A percentile compares a stretch with the other conserved stretches of the same genome.
phyloP scores from a whole-genome alignment of 2,888 invertebrate species.

The Smittia aterrima region DNA sequence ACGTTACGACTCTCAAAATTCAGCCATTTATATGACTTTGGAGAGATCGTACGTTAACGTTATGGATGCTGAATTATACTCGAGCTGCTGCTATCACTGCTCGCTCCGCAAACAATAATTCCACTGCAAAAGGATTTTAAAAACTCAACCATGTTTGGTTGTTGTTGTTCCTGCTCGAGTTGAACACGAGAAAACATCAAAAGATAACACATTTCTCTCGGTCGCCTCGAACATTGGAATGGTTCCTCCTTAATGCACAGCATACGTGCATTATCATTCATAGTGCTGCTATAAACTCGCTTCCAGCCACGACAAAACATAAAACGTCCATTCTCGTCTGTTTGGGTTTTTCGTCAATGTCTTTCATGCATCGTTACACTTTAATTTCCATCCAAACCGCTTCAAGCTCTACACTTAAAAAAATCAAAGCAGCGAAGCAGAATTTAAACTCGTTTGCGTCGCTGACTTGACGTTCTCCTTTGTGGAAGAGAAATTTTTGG shows the following conservation, averaged over 20 bases:
- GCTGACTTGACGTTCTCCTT: background rate
- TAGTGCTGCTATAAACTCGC: constrained; percentile 37
- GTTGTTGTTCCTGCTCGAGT: background rate
- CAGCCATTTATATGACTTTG: constrained; percentile 9
- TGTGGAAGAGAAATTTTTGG: background rate
- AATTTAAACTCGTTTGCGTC: background rate
- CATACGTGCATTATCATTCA: constrained; percentile 42
- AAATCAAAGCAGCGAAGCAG: background rate
- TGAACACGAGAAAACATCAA: background rate
- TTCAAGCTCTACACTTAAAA: constrained; percentile 34
- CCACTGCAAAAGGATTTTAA: background rate
- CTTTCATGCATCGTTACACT: constrained; percentile 7
- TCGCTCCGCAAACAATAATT: background rate
- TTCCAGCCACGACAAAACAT: constrained; percentile 34
- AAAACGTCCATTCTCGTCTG: constrained; percentile 39
- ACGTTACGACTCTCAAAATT: background rate
- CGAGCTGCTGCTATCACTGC: background rate
- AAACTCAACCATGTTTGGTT: background rate
- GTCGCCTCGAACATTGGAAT: background rate
- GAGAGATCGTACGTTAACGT: constrained; percentile 18
- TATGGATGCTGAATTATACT: constrained; percentile 3
- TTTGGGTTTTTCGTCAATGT: background rate
- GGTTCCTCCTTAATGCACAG: constrained; percentile 22
- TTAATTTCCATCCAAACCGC: constrained; percentile 20
- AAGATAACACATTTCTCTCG: constrained; percentile 13